Evolutionary conservation across 1,140 invertebrate species (phyloP), one percentile per base, ranked within the genome.

Genomic region (Glossosoma conforme): DNA sequence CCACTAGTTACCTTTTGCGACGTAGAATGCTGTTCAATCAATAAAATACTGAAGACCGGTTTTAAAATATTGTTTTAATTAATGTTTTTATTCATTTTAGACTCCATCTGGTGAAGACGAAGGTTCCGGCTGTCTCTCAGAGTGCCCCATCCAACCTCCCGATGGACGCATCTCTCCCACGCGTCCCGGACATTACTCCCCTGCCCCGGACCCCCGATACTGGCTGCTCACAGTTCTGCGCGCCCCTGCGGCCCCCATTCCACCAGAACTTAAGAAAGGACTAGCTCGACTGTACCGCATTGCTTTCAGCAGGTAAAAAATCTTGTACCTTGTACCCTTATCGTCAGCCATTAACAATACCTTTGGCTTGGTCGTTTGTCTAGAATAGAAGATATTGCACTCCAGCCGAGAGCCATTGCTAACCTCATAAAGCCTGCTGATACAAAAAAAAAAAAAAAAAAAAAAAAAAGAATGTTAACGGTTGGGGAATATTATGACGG

Each of bases 141-240:
- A 58, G 38, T 58, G 56, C 36, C 56, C 56, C 15, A 54, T 58
- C 21, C 40, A 25, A 19, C 56, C 56, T 1, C 17, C 25, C 0
- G 33, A 17, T 21, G 52, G 52, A 17, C n/a, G 55, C 21, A 37
- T 66, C 61, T 15, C 64, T 60, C 32, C 63, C 60, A 53, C 57
- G 5, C 46, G 44, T 13, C 36, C 32, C 5, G 44, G 43, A n/a
- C 17, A 41, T n/a, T 47, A 44, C 24, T 25, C 38, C 17, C 62
- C 51, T 11, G 37, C 28, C 1, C 65, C 72, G 8, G 79, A 82
- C 61, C 65, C 77, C 36, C 75, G 85, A 18, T 91, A 88, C 66
- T 91, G 88, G 88, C 64, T 91, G 22, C 62, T 90, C 1, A 91
- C 88, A 2, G 84, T 89, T 20, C 75, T 90, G 32, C 63, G 79